Evolutionary conservation across 1,140 invertebrate species (phyloP), one percentile per base, ranked within the genome.

Genomic region (Aphelinus atriplicis): DNA sequence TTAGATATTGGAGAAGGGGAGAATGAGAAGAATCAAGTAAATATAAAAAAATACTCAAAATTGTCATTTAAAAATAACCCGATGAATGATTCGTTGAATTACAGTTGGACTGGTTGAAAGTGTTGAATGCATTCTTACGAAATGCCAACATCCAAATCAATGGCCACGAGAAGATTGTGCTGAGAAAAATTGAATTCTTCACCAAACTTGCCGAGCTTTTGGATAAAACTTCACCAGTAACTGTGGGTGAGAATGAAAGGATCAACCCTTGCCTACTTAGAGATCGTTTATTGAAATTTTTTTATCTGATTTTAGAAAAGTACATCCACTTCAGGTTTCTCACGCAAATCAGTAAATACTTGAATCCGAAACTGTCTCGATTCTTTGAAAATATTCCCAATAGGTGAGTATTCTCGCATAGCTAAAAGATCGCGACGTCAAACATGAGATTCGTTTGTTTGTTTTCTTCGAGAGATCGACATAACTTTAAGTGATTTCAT

Each of bases 261-360:
- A 26, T 26, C 26, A 26, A 26, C 26, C 26, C 26, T 26, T 26
- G 26, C 26, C 26, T 26, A 26, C 26, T 26, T 0, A 26, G 26
- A 26, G 26, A 4, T 53, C 51, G 51, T 53, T 53, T n/a, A 26
- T 26, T 26, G 26, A 26, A 26, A 26, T 26, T 26, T 47, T 64
- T 0, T 4, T 7, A 57, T 57, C 43, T 53, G 51, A 1, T 63
- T 9, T 0, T 43, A 63, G 67, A 75, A 46, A 76, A 76, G 55
- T 76, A 71, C 43, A 56, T 76, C 3, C 68, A 76, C 42, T 71
- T 76, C 50, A 76, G 71, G 55, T 76, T 76, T 47, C 55, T 76
- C n/a, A 70, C 74, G 9, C 74, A 76, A 63, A 71, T 76, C 9
- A 58, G 74, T 47, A 76, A 76, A 57, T 76, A 71, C 47, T 45